Evolutionary conservation across 2,797 vertebrate species (phyloP).

Genomic region (Valencia hispanica): DNA sequence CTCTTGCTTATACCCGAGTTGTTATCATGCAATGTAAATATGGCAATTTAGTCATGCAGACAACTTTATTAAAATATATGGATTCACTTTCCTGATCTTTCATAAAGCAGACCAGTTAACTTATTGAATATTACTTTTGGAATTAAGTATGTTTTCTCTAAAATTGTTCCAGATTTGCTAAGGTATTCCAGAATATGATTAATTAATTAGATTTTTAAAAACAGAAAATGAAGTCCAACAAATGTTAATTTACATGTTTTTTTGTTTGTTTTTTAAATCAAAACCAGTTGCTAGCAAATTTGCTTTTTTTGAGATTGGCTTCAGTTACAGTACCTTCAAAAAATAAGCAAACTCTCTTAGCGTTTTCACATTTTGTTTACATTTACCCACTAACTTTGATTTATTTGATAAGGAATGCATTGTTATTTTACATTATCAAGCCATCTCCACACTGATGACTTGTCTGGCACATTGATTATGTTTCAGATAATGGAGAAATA

Average conservation of each 20-base stretch:
- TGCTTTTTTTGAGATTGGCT: background rate
- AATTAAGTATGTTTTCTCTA: background rate
- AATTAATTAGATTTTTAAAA: background rate
- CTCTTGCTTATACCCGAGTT: background rate
- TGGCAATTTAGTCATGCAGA: constrained; percentile 4
- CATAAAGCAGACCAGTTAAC: background rate
- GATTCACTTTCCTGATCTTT: background rate
- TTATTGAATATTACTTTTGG: background rate
- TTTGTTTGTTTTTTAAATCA: too few relatives aligned
- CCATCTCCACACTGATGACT: background rate
- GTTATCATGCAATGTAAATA: background rate
- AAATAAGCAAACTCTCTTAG: background rate
- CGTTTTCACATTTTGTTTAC: background rate
- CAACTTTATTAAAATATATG: background rate
- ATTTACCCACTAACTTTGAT: background rate
- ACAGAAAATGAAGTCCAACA: background rate
- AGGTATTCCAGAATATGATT: background rate
- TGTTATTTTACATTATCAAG: background rate
- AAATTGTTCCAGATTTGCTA: background rate
- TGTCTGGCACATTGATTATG: background rate
- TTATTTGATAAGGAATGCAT: background rate
- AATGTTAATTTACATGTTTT: background rate
- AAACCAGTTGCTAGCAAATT: background rate
- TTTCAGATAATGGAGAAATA: background rate
- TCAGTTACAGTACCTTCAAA: background rate